These are phyloP conservation scores for Drosophila kurseongensis DNA, from an alignment of 1,140 invertebrate genomes.

Conservation along the genomic window DNA sequence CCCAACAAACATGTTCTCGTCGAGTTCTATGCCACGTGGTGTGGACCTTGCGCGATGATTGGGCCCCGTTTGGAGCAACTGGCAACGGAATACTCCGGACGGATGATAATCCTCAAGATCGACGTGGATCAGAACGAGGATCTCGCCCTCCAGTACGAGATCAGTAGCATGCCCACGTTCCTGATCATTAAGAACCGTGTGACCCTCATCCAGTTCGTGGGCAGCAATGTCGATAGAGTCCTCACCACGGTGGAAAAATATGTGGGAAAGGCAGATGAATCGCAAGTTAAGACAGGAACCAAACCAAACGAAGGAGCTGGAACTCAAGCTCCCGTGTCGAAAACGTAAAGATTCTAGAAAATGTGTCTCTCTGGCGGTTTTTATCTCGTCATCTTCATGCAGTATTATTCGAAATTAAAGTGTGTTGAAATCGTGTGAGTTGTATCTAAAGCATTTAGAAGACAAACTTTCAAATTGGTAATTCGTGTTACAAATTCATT, in stretches of 20 bases:
- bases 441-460: background rate
- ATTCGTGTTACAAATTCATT: too few relatives aligned
- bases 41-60: slow-evolving; percentile 97
- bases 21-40: slow-evolving; percentile 89
- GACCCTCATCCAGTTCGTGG: slow-evolving; percentile 90
- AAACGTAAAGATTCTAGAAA: background rate
- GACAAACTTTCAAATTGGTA: too few relatives aligned
- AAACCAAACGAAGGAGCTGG: background rate
- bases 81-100: slow-evolving; percentile 85
- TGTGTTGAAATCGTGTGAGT: background rate
- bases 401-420: background rate
- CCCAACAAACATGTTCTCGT: slow-evolving; percentile 92
- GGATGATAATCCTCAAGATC: slow-evolving; percentile 88
- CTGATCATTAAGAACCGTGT: slow-evolving; percentile 93
- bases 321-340: background rate
- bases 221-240: slow-evolving; percentile 89
- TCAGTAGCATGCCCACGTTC: slow-evolving; percentile 96
- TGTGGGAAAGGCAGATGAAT: slow-evolving; percentile 47
- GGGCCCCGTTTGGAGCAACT: slow-evolving; percentile 91
- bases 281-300: background rate
- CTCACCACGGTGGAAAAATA: slow-evolving; percentile 87
- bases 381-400: background rate
- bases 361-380: too few relatives aligned
- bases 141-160: slow-evolving; percentile 90
- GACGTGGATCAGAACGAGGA: slow-evolving; percentile 96